A percentile compares a stretch with the other conserved stretches of the same genome.
Conservation (phyloP, 64 coral and sea anemone species). For the Montipora cactus region DNA sequence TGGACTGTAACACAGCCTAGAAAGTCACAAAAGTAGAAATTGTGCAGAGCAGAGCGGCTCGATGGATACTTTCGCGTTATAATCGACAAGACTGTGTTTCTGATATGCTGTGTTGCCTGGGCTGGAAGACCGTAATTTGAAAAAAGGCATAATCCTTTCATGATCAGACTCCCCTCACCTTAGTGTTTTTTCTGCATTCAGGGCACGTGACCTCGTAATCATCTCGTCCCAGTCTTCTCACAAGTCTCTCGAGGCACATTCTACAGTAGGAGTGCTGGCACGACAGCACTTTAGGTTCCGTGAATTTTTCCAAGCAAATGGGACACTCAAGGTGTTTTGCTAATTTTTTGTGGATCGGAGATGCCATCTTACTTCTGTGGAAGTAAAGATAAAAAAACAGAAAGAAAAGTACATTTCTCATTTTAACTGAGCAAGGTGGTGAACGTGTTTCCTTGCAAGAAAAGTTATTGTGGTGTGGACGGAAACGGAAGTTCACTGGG, state of each 20-base stretch:
- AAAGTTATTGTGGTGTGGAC: too few species aligned
- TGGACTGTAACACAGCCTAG: too few species aligned
- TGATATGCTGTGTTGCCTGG: too few species aligned
- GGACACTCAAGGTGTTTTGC: conserved; percentile 15
- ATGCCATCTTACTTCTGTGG: not conserved
- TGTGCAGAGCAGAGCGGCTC: too few species aligned
- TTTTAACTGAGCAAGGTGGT: too few species aligned
- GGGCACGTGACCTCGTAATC: not conserved
- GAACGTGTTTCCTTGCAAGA: too few species aligned
- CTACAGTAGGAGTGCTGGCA: not conserved
- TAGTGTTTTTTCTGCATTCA: not conserved
- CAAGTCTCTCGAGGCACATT: not conserved
- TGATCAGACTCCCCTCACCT: not conserved
- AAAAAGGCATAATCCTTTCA: too few species aligned
- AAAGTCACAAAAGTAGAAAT: too few species aligned
- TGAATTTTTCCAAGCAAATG: conserved; percentile 5
- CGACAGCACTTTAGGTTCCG: not conserved
- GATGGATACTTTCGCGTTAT: too few species aligned
- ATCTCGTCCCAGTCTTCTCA: not conserved
- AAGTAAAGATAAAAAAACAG: not conserved
- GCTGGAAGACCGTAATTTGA: not conserved
- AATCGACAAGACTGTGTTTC: too few species aligned
- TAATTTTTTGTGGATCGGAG: not conserved
- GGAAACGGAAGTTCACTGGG: too few species aligned
- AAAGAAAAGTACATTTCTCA: not conserved